phyloP scores from a whole-genome alignment of 2,888 invertebrate species.

The Cheilosia soror region DNA sequence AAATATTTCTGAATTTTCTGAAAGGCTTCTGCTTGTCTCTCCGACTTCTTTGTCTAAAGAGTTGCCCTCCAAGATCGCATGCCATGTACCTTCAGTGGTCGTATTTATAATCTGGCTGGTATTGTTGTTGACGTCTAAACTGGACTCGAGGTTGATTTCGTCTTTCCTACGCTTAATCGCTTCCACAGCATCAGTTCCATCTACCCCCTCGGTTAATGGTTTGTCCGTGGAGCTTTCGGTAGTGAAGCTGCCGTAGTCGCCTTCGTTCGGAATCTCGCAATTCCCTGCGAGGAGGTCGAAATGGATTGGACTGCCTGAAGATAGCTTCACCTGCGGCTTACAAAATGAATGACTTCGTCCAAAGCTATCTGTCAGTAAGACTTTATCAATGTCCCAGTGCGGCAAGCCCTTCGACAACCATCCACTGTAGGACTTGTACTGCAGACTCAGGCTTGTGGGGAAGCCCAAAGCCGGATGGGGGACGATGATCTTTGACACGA shows the following conservation, averaged over 20 bases:
- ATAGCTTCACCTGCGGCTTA: slow-evolving; percentile 89
- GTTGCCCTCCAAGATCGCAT: slow-evolving; percentile 85
- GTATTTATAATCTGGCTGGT: slow-evolving; percentile 79
- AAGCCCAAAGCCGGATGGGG: slow-evolving; percentile 94
- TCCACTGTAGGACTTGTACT: slow-evolving; percentile 94
- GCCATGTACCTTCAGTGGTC: slow-evolving; percentile 84
- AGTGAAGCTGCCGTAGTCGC: slow-evolving; percentile 80
- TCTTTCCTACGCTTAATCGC: slow-evolving; percentile 82
- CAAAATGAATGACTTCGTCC: slow-evolving; percentile 93
- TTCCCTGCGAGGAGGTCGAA: slow-evolving; percentile 91
- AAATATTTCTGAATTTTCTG: slow-evolving; percentile 84
- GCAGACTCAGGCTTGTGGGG: slow-evolving; percentile 89
- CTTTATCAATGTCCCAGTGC: slow-evolving; percentile 92
- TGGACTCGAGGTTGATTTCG: slow-evolving; percentile 82
- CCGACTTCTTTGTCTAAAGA: slow-evolving; percentile 82
- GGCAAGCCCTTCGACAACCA: slow-evolving; percentile 94
- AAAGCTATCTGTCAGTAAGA: slow-evolving; percentile 93
- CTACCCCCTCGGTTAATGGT: slow-evolving; percentile 36
- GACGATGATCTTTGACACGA: slow-evolving; percentile 92
- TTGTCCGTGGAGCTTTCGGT: slow-evolving; percentile 63
- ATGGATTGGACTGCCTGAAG: slow-evolving; percentile 89
- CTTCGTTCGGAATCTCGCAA: slow-evolving; percentile 87
- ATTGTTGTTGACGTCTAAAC: slow-evolving; percentile 81
- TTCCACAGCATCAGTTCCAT: slow-evolving; percentile 80
- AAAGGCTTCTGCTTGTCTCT: slow-evolving; percentile 82